phyloP scores from a whole-genome alignment of 2,797 vertebrate species.

The Eulemur coronatus region DNA sequence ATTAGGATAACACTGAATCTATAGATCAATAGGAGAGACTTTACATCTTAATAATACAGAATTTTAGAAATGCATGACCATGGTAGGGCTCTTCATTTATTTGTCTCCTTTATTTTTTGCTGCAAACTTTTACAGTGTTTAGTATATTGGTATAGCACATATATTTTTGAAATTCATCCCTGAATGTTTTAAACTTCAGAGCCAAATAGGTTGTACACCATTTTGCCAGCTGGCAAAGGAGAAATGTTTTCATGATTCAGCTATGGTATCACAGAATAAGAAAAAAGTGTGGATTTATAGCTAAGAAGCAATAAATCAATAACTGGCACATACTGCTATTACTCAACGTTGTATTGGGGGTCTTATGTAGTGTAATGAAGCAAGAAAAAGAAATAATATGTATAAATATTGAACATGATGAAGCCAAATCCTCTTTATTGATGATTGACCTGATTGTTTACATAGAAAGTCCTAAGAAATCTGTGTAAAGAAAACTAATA shows the following conservation, averaged over 20 bases:
- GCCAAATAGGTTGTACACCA: not conserved
- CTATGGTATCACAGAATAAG: not conserved
- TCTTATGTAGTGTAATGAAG: not conserved
- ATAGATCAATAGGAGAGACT: not conserved
- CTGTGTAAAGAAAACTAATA: not conserved
- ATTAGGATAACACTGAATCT: not conserved
- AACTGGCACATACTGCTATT: not conserved
- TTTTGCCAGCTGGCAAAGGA: not conserved
- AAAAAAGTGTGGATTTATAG: not conserved
- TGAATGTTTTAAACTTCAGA: not conserved
- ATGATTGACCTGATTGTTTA: not conserved
- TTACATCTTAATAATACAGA: not conserved
- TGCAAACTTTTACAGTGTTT: not conserved
- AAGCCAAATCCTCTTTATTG: not conserved
- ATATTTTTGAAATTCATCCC: not conserved
- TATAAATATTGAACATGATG: not conserved
- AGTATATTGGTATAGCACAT: too few relatives aligned
- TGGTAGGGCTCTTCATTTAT: not conserved
- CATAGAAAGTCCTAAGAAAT: not conserved
- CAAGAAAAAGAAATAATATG: not conserved
- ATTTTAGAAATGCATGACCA: not conserved
- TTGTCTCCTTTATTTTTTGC: not conserved
- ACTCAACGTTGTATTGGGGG: not conserved
- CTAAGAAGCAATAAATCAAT: not conserved
- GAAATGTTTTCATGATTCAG: not conserved